phyloP scores from a whole-genome alignment of 2,888 invertebrate genomes.

The Atethmia centrago region DNA sequence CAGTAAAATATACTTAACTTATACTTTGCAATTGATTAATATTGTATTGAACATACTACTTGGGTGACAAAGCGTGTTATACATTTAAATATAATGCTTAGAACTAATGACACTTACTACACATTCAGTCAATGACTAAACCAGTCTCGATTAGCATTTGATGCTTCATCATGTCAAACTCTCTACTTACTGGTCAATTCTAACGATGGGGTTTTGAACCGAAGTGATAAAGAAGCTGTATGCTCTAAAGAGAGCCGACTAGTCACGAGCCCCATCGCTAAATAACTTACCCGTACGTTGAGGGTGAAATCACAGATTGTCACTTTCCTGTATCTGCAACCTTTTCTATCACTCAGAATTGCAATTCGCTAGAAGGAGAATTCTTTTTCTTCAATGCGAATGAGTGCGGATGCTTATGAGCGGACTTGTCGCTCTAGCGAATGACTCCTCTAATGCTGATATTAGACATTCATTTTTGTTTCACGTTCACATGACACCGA shows the following conservation, averaged over 20 bases:
- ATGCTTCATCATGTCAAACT: slow-evolving; percentile 37
- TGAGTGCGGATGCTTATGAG: not conserved
- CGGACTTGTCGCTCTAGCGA: not conserved
- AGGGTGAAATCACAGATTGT: not conserved
- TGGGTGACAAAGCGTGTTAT: not conserved
- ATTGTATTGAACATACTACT: slow-evolving; percentile 19
- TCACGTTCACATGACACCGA: not conserved
- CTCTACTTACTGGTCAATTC: slow-evolving; percentile 4
- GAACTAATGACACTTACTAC: slow-evolving; percentile 34
- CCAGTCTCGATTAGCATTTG: slow-evolving; percentile 43
- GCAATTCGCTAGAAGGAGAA: not conserved
- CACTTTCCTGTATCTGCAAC: not conserved
- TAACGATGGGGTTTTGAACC: slow-evolving; percentile 8
- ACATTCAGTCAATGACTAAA: slow-evolving; percentile 39
- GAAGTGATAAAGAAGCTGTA: not conserved
- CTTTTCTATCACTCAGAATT: not conserved
- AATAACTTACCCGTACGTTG: slow-evolving; percentile 1
- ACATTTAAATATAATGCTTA: slow-evolving; percentile 26
- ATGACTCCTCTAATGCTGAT: not conserved
- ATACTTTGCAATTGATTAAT: slow-evolving; percentile 20
- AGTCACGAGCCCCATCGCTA: slow-evolving; percentile 4
- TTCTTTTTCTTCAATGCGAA: not conserved
- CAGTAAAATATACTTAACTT: slow-evolving; percentile 17
- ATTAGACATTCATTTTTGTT: not conserved
- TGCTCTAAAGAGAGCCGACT: not conserved